phyloP scores from a whole-genome alignment of 2,888 invertebrate genomes.

The Argyresthia albistria region DNA sequence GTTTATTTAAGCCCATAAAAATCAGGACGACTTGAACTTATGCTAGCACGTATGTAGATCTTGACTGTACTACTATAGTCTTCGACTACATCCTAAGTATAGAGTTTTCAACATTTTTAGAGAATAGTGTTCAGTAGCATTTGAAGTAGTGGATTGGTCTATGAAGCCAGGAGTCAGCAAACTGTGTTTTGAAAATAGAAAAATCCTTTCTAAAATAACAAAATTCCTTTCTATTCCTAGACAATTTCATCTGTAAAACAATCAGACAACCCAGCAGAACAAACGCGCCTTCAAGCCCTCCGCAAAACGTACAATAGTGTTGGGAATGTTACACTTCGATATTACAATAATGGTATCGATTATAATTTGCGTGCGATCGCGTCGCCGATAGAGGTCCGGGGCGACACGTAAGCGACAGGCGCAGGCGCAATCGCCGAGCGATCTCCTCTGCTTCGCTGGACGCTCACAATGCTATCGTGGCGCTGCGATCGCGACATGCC shows the following conservation, averaged over 20 bases:
- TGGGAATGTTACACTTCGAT: slow-evolving; percentile 46
- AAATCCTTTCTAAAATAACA: too few relatives aligned
- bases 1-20: too few relatives aligned
- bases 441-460: slow-evolving; percentile 50
- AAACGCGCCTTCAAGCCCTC: not conserved
- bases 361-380: slow-evolving; percentile 72
- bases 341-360: slow-evolving; percentile 73
- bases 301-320: slow-evolving; percentile 56
- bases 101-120: too few relatives aligned
- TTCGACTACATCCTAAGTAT: too few relatives aligned
- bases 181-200: too few relatives aligned
- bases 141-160: too few relatives aligned
- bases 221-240: not conserved
- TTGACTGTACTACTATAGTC: too few relatives aligned
- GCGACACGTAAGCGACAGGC: slow-evolving; percentile 68
- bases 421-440: slow-evolving; percentile 53
- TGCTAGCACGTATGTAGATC: too few relatives aligned
- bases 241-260: slow-evolving; percentile 1
- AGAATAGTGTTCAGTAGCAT: too few relatives aligned
- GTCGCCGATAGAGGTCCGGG: slow-evolving; percentile 52
- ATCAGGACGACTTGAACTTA: too few relatives aligned
- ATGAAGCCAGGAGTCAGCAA: too few relatives aligned
- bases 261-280: not conserved
- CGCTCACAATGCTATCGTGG: slow-evolving; percentile 66
- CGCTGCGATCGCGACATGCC: slow-evolving; percentile 61